Base-by-base conservation (phyloP, 1,140 invertebrate species). In the Metaphire vulgaris region DNA sequence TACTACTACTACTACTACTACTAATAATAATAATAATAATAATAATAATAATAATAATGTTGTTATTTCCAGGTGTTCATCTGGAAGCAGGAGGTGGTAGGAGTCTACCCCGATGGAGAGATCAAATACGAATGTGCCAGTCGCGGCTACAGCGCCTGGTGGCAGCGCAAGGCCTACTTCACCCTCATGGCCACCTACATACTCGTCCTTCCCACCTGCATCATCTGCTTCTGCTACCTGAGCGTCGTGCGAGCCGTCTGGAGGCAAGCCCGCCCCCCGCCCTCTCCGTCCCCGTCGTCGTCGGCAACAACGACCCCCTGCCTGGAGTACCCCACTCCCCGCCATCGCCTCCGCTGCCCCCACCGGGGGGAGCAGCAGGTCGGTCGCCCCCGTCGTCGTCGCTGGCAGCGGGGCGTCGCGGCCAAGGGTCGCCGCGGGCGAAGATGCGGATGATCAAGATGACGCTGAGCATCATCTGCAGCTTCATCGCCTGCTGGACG, bases 391-490 rank as follows among this genome's bases (percentile, higher is more conserved):
- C 6, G 41, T 12, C 41, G 6, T 78, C 79, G 33, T 76, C 77
- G 16, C 67, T 68, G 15, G 76, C 80, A 16, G 74, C 83, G 28
- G 70, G 83, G 33, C 73, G 75, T 1, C 79, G 81, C 72, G 81
- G 80, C 30, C 79, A 79, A 28, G 76, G 82, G 16, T 84, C 84
- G 68, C 81, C 84, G 2, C 79, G 84, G n/a, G 85, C 86, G 16
- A 87, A 87, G 79, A 85, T 88, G 21, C 86, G 86, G 81, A 87
- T 86, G 1, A 79, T 87, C 1, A 87, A 87, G 79, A 85, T 88
- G 83, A 86, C 86, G 15, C 80, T 88, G 70, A 83, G 81, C 66
- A 88, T 88, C 31, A 86, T 87, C 30, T 78, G 81, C 26, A 82
- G 78, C 15, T 87, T 87, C 76, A 81, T 87, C 15, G 81, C 82